A percentile compares a stretch with the other conserved stretches of the same genome.
These are phyloP conservation scores for Peromyscus aztecus DNA, from an alignment of 2,797 vertebrate species.

Conservation along the genomic window DNA sequence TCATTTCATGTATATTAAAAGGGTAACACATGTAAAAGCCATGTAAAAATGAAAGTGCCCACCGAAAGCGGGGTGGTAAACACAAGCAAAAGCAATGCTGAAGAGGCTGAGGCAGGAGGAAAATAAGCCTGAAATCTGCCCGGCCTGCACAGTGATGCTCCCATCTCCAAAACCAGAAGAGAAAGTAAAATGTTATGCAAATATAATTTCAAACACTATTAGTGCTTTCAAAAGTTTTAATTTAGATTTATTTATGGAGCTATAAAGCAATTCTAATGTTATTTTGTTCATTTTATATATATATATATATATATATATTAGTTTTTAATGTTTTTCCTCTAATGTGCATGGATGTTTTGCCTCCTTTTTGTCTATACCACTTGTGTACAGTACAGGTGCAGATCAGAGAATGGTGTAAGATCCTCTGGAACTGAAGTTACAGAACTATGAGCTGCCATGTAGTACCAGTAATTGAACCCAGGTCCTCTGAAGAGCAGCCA, in stretches of 20 bases:
- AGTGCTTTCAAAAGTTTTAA: conserved; percentile 56
- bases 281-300: not conserved
- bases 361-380: not conserved
- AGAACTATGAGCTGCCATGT: not conserved
- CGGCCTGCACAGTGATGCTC: not conserved
- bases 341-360: not conserved
- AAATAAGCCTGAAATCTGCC: not conserved
- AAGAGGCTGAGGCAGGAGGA: not conserved
- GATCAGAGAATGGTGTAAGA: not conserved
- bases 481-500: not conserved
- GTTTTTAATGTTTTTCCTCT: not conserved
- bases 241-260: conserved; percentile 36
- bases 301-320: not conserved
- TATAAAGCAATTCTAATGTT: conserved; percentile 27
- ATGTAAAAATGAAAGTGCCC: conserved; percentile 46
- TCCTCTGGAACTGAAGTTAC: not conserved
- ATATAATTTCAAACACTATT: conserved; percentile 53
- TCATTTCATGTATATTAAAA: conserved; percentile 6
- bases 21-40: not conserved
- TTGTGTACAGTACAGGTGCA: not conserved
- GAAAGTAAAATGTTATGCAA: conserved; percentile 49
- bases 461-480: not conserved
- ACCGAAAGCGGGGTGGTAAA: not conserved
- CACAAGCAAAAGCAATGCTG: not conserved
- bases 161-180: not conserved